Evolutionary conservation across 2,113 vertebrate species (phyloP).

Genomic region (Anarhynchus alexandrinus): DNA sequence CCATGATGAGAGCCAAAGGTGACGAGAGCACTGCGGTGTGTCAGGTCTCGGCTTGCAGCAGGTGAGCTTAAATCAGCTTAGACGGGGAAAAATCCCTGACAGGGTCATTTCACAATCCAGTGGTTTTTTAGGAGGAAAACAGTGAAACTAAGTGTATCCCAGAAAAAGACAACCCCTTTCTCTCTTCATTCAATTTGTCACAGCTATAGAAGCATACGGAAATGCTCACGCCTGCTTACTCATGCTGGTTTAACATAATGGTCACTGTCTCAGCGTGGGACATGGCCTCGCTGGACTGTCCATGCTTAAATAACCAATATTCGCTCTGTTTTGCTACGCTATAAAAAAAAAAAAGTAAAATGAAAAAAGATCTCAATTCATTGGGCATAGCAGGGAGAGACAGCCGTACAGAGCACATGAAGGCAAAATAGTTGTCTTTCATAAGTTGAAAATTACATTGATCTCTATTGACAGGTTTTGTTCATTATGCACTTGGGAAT

Average conservation of each 20-base stretch:
- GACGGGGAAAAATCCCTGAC: neutral
- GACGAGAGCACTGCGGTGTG: accelerated
- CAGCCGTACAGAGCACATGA: neutral
- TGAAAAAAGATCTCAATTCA: neutral
- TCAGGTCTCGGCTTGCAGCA: neutral
- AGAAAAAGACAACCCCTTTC: neutral
- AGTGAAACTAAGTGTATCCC: neutral
- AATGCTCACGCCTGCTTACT: neutral
- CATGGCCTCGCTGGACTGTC: accelerated
- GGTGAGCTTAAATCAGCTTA: neutral
- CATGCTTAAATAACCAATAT: neutral
- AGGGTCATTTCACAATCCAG: neutral
- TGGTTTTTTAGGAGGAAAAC: neutral
- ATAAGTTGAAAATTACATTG: neutral
- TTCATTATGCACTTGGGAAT: neutral
- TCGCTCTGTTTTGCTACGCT: neutral
- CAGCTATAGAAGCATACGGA: accelerated
- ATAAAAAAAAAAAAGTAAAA: neutral
- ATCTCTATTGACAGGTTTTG: conserved; percentile 10
- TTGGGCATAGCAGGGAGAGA: neutral
- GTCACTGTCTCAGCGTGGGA: neutral
- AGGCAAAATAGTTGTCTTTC: neutral
- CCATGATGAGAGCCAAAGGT: neutral
- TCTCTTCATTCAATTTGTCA: neutral
- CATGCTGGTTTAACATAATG: accelerated